Base-by-base conservation (phyloP, 1,140 invertebrate species). In the Ips nitidus region DNA sequence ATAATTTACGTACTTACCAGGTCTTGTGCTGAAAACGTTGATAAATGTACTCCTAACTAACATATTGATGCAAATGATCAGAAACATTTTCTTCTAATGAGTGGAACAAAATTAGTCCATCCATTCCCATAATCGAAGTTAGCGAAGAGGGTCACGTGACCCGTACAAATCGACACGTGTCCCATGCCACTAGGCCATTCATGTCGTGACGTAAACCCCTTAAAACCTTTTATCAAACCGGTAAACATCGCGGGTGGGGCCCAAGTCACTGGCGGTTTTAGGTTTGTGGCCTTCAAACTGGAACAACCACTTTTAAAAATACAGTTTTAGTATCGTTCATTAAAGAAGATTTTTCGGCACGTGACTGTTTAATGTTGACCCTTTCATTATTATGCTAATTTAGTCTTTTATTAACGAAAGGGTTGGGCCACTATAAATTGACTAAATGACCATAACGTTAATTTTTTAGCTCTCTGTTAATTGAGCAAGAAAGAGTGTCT, bases 101-200 rank as follows among this genome's bases (percentile, higher is more conserved):
- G 22, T 22, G 22, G 22, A 22, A 22, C 22, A 22, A 22, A 22
- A 22, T 22, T 22, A 22, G 22, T 22, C 22, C 22, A 22, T 22
- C 22, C 22, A 22, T 22, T 22, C 22, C 42, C 60, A 56, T 61
- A 69, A 69, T 39, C 47, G 58, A 62, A 36, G 52, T 43, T 39
- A 69, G 40, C 47, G 36, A 64, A 68, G 68, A 22, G 68, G 68
- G 68, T 70, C 68, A 70, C 68, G 68, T 70, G 68, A 70, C 68
- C 68, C 68, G 61, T 64, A 70, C 68, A 64, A 70, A 70, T 64
- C 59, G 61, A 22, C 68, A 70, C 68, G 68, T 64, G 68, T 56
- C 68, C 38, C 58, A 57, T 42, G 61, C 60, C 57, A 64, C 65
- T 70, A 57, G 36, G 47, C 36, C 53, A 63, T 70, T 63, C 53